Evolutionary conservation across 2,888 invertebrate species (phyloP), one percentile per base, ranked within the genome.

Genomic region (Gisinianus flammeolus): DNA sequence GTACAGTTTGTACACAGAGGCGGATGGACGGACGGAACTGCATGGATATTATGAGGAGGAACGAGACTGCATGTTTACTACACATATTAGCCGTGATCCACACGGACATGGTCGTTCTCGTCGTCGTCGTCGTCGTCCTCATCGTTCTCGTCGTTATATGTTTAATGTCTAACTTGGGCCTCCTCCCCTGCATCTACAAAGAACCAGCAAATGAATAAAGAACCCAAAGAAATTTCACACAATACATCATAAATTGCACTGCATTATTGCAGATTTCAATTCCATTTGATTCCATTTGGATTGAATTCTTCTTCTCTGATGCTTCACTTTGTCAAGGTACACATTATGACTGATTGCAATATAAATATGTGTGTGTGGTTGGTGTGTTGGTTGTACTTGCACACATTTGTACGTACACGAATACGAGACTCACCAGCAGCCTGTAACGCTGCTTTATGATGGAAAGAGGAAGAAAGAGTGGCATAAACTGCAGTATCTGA

Each of bases 241-340:
- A 78, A 78, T 78, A 78, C 78, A 67, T 73, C 73, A 78, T 73
- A 78, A 78, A 78, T 78, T 78, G 78, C 78, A 78, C 78, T 72
- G 78, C 78, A 78, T 78, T 78, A 78, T 78, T 78, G 78, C 78
- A 78, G 78, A 78, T 78, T 78, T 78, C 78, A 73, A 78, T 78
- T 73, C 68, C 73, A 72, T 68, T 78, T 73, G 66, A 78, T 78
- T 73, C 68, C 73, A 72, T 68, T 78, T 73, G 66, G 74, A 74
- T 74, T 74, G 74, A 74, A 74, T 74, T 66, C 74, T 66, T 74
- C 74, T 74, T 66, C 31, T 64, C 67, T 74, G 54, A 66, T 74
- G 74, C 74, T 74, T 74, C 74, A 74, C 74, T 74, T 74, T 74
- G 64, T 66, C 66, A 74, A 74, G 74, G 74, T 74, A 74, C 58